Conservation (phyloP, 2,113 vertebrate genomes). For the Ifrita kowaldi region DNA sequence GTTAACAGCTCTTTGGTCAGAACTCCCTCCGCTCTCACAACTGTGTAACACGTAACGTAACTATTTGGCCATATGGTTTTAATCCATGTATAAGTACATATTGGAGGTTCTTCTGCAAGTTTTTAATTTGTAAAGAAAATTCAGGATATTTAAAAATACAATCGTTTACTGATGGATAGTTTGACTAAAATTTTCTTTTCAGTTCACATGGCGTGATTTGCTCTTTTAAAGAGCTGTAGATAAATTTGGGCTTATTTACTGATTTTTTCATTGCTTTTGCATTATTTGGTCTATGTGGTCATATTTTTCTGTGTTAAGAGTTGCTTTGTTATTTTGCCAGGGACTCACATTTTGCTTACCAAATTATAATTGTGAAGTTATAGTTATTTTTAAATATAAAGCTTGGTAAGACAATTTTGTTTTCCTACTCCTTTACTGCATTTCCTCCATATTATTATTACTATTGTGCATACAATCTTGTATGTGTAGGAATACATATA, state of each 20-base stretch:
- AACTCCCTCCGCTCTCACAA: not conserved
- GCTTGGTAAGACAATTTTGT: not conserved
- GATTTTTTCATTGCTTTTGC: not conserved
- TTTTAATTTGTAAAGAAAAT: not conserved
- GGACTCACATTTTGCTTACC: not conserved
- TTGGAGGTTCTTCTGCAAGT: not conserved
- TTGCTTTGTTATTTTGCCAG: not conserved
- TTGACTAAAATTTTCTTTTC: not conserved
- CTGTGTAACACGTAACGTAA: not conserved
- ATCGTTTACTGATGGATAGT: not conserved
- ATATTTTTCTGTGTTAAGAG: not conserved
- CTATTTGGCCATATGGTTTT: not conserved
- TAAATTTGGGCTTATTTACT: not conserved
- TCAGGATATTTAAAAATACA: not conserved
- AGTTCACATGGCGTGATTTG: not conserved
- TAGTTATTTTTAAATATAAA: not conserved
- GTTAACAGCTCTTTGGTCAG: not conserved
- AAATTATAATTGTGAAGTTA: not conserved
- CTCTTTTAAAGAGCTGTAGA: not conserved
- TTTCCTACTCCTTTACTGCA: not conserved
- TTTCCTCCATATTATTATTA: not conserved
- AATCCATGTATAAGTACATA: rapidly evolving
- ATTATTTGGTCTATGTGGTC: not conserved
- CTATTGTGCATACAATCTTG: rapidly evolving
- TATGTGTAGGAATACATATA: not conserved